Percentiles rank a stretch among this genome's conserved stretches.
phyloP scores from a whole-genome alignment of 2,797 vertebrate species.

The Sebastes cheni region DNA sequence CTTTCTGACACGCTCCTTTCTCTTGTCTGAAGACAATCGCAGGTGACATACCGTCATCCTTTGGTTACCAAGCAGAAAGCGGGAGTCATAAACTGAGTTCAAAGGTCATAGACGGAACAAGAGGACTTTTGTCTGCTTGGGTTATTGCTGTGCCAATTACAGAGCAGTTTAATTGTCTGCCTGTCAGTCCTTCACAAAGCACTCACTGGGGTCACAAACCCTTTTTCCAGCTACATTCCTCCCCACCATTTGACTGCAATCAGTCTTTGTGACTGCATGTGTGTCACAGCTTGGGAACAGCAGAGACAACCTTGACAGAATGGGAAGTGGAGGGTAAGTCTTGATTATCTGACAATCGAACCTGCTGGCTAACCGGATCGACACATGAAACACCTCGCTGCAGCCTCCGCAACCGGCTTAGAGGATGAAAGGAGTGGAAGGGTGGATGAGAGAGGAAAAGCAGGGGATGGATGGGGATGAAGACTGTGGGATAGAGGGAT shows the following conservation, averaged over 20 bases:
- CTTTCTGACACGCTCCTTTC: slow-evolving; percentile 2
- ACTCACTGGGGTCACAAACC: neutral
- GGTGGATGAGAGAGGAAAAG: slow-evolving; percentile 6
- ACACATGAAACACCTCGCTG: slow-evolving; percentile 29
- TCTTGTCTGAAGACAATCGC: slow-evolving; percentile 17
- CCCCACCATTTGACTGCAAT: slow-evolving; percentile 18
- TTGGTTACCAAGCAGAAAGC: slow-evolving; percentile 3
- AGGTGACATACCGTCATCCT: slow-evolving; percentile 33
- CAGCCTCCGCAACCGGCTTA: slow-evolving; percentile 25
- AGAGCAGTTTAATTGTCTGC: slow-evolving; percentile 7
- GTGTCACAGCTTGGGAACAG: slow-evolving; percentile 1
- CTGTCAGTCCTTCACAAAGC: slow-evolving; percentile 35
- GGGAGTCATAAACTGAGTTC: slow-evolving; percentile 30
- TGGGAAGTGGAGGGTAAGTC: neutral
- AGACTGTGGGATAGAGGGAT: slow-evolving; percentile 29
- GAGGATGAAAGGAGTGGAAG: slow-evolving; percentile 27
- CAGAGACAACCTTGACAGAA: neutral
- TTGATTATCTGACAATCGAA: slow-evolving; percentile 39
- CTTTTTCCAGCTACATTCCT: slow-evolving; percentile 16
- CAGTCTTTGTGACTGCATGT: slow-evolving; percentile 2
- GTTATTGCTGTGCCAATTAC: slow-evolving; percentile 29
- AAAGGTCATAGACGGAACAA: slow-evolving; percentile 51
- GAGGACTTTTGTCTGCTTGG: slow-evolving; percentile 33
- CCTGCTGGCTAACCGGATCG: slow-evolving; percentile 26
- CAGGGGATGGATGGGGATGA: slow-evolving; percentile 4